Percentiles rank a stretch among this genome's conserved stretches.
Evolutionary conservation across 2,797 vertebrate species (phyloP).

Genomic region (Ciconia nigra): DNA sequence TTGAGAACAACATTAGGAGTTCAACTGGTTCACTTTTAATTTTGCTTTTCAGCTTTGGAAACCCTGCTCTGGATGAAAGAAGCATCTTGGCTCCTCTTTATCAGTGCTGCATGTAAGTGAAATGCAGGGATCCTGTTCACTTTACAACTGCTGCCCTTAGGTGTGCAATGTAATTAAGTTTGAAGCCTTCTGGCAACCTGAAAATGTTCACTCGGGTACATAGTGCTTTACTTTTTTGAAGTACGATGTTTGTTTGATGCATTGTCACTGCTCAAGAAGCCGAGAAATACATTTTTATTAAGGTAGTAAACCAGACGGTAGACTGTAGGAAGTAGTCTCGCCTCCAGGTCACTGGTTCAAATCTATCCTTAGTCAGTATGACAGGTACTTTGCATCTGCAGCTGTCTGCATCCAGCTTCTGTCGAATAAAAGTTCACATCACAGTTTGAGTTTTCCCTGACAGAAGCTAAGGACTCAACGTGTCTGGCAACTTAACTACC

Average conservation of each 20-base stretch:
- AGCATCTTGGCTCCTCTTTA: slow-evolving; percentile 97
- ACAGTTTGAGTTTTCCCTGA: background rate
- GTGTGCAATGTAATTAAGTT: background rate
- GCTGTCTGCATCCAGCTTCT: background rate
- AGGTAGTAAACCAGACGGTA: background rate
- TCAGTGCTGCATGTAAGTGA: slow-evolving; percentile 98
- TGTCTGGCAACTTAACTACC: background rate
- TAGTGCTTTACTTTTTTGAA: background rate
- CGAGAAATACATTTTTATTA: background rate
- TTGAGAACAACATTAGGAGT: background rate
- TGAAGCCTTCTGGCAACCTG: background rate
- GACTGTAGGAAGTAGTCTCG: background rate
- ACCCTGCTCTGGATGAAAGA: slow-evolving; percentile 92
- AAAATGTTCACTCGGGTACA: background rate
- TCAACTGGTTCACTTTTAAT: background rate
- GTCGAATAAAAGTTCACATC: background rate
- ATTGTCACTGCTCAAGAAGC: background rate
- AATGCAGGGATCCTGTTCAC: background rate
- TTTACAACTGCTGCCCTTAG: background rate
- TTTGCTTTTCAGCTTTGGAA: slow-evolving; percentile 90
- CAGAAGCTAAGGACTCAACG: background rate
- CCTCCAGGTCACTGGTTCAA: background rate
- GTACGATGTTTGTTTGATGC: background rate
- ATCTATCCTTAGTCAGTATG: background rate
- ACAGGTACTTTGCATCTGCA: background rate